These are phyloP conservation scores for Pseudotriccus pelzelni DNA, from an alignment of 2,797 vertebrate genomes.

Conservation along the genomic window DNA sequence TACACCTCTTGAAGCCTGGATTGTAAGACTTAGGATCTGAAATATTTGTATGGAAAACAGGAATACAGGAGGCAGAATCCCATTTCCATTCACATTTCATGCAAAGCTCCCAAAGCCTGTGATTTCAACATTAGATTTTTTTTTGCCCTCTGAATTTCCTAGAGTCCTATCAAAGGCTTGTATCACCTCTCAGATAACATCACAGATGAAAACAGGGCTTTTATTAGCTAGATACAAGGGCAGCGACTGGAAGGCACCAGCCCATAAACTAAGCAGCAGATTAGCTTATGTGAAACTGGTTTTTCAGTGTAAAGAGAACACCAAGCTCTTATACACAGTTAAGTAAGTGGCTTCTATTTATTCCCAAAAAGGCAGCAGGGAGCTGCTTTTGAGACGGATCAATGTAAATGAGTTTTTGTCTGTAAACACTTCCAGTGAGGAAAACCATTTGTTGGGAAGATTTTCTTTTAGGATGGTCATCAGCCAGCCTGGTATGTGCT, in stretches of 20 bases:
- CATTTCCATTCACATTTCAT: neutral
- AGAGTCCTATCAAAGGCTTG: neutral
- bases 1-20: neutral
- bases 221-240: neutral
- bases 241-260: neutral
- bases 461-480: neutral
- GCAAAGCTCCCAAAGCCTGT: neutral
- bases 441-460: neutral
- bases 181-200: slow-evolving; percentile 6
- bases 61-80: neutral
- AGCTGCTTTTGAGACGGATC: slow-evolving; percentile 16
- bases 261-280: slow-evolving; percentile 8
- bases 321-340: neutral
- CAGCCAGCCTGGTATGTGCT: neutral
- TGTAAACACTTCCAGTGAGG: neutral
- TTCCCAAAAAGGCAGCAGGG: neutral
- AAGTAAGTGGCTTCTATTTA: neutral
- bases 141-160: neutral
- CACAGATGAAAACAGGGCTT: neutral
- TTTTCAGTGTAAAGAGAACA: neutral
- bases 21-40: neutral
- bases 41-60: neutral
- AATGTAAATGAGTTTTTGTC: neutral
- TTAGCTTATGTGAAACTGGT: neutral
- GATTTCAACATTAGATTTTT: neutral